Evolutionary conservation across 2,888 invertebrate genomes (phyloP), one percentile per base, ranked within the genome.

Genomic region (Apodemia duryi): DNA sequence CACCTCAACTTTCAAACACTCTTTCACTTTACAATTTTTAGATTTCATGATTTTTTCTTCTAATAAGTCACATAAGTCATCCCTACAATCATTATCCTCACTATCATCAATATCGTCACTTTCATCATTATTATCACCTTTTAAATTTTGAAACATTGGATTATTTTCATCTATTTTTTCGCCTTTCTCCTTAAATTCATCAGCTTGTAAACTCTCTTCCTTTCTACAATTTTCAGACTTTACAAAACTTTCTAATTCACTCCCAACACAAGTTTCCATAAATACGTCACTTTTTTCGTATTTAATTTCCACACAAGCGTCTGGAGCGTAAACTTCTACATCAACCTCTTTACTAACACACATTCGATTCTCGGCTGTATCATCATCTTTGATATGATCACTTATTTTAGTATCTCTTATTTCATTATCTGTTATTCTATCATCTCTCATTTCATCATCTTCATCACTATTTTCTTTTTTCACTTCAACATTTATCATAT

Each of bases 231-330:
- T 35, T 51, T 51, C 21, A 51, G 6, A 6, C 6, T 51, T 51
- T 5, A n/a, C n/a, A 21, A 13, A 13, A n/a, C 67, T 72, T 13
- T 75, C 77, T 2, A 85, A 77, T 52, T 85, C 85, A 66, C 85
- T 86, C 0, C 83, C 82, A 11, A 51, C 51, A 51, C 51, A 81
- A 83, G 84, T 86, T 6, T 86, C 79, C 5, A 82, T 80, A 57
- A 74, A 88, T 65, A 86, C 80, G 7, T 84, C 84, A 60, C 82
- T 83, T 63, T 1, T 67, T n/a, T 52, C 52, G n/a, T 52, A 28
- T 52, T 52, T 52, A 28, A 52, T 52, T 52, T 52, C 9, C 9
- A 28, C 6, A 52, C n/a, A 21, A 0, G 7, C 7, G 28, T 21
- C 28, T 9, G 21, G 52, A 21, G 6, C 28, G 28, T 52, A n/a